Evolutionary conservation across 1,140 invertebrate species (phyloP).

Genomic region (Sitobion miscanthi): DNA sequence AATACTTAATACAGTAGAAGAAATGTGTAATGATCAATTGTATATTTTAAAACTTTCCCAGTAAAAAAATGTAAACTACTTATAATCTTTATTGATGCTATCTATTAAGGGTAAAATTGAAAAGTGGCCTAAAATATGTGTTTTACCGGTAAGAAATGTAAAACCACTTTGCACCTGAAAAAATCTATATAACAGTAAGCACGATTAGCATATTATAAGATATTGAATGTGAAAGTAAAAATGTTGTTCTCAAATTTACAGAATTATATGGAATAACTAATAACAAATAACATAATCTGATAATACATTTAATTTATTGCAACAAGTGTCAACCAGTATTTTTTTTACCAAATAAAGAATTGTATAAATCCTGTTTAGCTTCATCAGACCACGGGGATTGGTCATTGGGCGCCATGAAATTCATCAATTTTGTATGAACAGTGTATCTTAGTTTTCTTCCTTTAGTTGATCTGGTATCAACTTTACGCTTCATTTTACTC

Average conservation of each 20-base stretch:
- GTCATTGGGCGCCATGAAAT: slow-evolving; percentile 84
- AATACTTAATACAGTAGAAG: no score
- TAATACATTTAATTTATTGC: not conserved
- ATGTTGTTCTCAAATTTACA: not conserved
- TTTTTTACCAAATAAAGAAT: slow-evolving; percentile 56
- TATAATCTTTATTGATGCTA: no score
- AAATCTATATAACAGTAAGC: no score
- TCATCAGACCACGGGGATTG: slow-evolving; percentile 40
- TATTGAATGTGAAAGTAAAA: not conserved
- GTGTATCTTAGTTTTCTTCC: slow-evolving; percentile 89
- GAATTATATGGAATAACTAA: not conserved
- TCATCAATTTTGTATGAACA: slow-evolving; percentile 88
- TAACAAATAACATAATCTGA: not conserved
- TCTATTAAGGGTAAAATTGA: no score
- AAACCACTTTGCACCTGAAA: no score
- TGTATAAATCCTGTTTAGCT: slow-evolving; percentile 54
- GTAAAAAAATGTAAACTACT: no score
- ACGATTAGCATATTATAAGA: no score
- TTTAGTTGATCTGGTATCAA: slow-evolving; percentile 67
- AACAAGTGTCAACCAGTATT: not conserved
- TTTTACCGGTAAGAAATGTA: no score
- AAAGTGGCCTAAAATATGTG: no score
- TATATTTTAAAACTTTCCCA: no score
- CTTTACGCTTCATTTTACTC: slow-evolving; percentile 61
- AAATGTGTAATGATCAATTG: no score